phyloP scores from a whole-genome alignment of 1,140 invertebrate genomes.

The Dufourea novaeangliae region DNA sequence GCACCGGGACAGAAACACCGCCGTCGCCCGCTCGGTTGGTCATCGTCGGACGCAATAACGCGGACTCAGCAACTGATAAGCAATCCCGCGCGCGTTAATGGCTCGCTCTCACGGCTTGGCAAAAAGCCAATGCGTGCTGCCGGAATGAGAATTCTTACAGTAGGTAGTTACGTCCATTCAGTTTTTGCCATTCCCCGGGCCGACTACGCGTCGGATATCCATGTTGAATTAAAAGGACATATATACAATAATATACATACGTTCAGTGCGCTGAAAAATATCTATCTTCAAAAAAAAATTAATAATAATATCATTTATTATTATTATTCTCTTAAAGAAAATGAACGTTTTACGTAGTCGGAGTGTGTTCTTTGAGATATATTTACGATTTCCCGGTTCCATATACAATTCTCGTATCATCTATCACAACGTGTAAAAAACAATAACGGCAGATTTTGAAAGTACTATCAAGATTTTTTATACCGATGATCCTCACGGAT shows the following conservation, averaged over 20 bases:
- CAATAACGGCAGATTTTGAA: too few relatives aligned
- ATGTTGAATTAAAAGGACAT: conserved; percentile 1
- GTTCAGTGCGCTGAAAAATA: too few relatives aligned
- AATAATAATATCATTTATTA: too few relatives aligned
- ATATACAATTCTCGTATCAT: too few relatives aligned
- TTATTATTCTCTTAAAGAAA: too few relatives aligned
- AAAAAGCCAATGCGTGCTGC: conserved; percentile 69
- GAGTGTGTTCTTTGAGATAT: too few relatives aligned
- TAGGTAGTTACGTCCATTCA: conserved; percentile 42
- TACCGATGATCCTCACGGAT: conserved; percentile 41
- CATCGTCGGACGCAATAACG: conserved; percentile 65
- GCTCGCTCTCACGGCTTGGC: conserved; percentile 62
- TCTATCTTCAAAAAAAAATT: too few relatives aligned
- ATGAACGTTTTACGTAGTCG: too few relatives aligned
- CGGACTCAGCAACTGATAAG: conserved; percentile 78
- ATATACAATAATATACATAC: too few relatives aligned
- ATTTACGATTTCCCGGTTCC: too few relatives aligned
- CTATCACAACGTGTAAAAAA: too few relatives aligned
- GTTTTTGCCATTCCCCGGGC: conserved; percentile 20
- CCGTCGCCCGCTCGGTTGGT: conserved; percentile 64
- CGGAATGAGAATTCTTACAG: conserved; percentile 50
- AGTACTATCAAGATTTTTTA: too few relatives aligned
- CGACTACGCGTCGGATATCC: background rate
- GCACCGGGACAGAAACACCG: conserved; percentile 62
- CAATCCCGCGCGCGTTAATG: conserved; percentile 72